phyloP scores from a whole-genome alignment of 2,113 vertebrate species.

The Ictidomys tridecemlineatus region DNA sequence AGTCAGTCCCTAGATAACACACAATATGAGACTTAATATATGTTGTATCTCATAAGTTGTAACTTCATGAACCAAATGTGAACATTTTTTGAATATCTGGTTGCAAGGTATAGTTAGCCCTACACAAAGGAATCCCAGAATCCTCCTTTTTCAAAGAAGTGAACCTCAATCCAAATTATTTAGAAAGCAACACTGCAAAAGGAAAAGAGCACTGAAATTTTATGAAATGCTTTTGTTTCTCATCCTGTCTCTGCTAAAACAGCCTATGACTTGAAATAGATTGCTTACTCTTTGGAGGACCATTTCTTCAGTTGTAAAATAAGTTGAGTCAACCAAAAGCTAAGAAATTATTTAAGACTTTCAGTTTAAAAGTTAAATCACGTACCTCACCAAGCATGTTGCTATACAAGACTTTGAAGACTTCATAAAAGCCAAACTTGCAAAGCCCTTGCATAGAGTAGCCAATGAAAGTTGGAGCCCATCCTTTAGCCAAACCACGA shows the following conservation, averaged over 20 bases:
- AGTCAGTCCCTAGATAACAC: background rate
- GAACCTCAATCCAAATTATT: background rate
- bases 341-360: background rate
- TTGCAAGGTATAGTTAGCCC: background rate
- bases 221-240: background rate
- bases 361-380: slow-evolving; percentile 45
- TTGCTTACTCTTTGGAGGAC: background rate
- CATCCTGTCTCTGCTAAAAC: background rate
- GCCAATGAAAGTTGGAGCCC: slow-evolving; percentile 98
- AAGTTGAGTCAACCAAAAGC: background rate
- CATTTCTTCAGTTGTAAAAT: slow-evolving; percentile 21
- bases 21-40: background rate
- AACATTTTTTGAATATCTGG: background rate
- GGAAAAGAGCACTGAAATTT: background rate
- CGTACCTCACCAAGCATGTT: slow-evolving; percentile 97
- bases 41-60: background rate
- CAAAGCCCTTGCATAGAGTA: slow-evolving; percentile 99
- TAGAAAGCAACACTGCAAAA: background rate
- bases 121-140: background rate
- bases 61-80: background rate
- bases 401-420: slow-evolving; percentile 97
- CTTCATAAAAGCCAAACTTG: slow-evolving; percentile 99
- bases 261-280: background rate
- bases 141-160: background rate
- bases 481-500: slow-evolving; percentile 97